Base-by-base conservation (phyloP, 2,113 vertebrate genomes). In the Oncorhynchus clarkii region DNA sequence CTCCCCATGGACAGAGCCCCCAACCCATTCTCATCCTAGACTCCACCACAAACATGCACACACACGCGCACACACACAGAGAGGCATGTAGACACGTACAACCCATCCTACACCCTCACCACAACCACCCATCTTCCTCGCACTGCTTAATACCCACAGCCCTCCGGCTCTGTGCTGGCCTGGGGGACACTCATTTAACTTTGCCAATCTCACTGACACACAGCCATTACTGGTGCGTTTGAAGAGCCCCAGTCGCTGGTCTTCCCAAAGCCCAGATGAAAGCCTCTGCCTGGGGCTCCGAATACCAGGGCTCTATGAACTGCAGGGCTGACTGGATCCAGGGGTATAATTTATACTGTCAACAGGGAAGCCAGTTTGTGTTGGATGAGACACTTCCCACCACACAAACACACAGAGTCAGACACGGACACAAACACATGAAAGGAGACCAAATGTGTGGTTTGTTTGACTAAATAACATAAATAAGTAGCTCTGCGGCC, bases 181-280 rank as follows among this genome's bases (percentile, higher is more conserved):
- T 67, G 65, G 65, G 26, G 4, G 20, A 31, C 65, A 67, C 22
- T 26, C 18, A 48, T 70, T 22, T 48, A 14, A 34, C 68, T 67
- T 34, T 9, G 26, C 29, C 29, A 9, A 20, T 68, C 45, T 71
- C 68, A 27, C 27, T 68, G 73, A 49, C 9, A 27, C 62, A 64
- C 51, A 81, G 81, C 73, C 78, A 89, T 92, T 91, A 90, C 71
- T 74, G 48, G 71, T 49, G 77, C 74, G 86, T 92, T 91, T 92
- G 88, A 92, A 92, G 90, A 87, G 80, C 73, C 73, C 59, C 79
- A 78, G 81, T 79, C 75, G 62, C 70, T 79, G 72, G 78, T 87
- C 87, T 81, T 89, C 86, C 81, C 75, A 85, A 88, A 84, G 80
- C 72, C 48, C 77, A 91, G 89, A 92, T 93, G 86, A 93, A 94